Evolutionary conservation across 2,797 vertebrate genomes (phyloP).

Genomic region (Apodemus agrarius): DNA sequence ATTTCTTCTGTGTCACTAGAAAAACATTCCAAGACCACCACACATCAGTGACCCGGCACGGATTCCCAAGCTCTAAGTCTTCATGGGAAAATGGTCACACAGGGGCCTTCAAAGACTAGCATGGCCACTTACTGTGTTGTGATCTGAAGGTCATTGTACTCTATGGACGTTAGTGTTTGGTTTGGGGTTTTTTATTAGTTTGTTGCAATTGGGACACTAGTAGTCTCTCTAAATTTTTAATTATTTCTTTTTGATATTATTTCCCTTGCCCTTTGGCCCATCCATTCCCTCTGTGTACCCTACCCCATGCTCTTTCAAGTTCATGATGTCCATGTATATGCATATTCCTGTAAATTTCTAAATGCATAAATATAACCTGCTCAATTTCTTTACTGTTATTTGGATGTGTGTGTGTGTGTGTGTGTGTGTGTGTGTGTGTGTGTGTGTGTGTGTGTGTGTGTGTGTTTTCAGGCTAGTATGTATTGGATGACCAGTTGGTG

Average conservation of each 20-base stretch:
- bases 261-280: neutral
- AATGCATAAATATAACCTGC: neutral
- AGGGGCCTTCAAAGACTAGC: neutral
- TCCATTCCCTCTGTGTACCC: neutral
- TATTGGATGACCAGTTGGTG: neutral
- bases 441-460: too few species aligned
- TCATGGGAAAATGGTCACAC: neutral
- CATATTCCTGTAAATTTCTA: neutral
- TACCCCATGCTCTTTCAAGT: neutral
- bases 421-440: too few species aligned
- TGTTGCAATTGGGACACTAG: neutral
- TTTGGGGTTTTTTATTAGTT: neutral
- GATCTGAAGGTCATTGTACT: neutral
- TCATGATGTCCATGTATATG: neutral
- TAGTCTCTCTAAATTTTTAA: neutral
- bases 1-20: neutral
- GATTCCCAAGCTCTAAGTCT: neutral
- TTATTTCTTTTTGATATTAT: neutral
- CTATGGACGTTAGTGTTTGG: neutral
- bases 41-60: neutral
- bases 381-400: neutral
- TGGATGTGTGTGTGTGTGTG: too few species aligned
- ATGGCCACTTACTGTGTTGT: rapidly evolving
- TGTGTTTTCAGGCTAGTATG: neutral
- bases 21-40: neutral